These are phyloP conservation scores for Pheosia tremula DNA, from an alignment of 2,888 invertebrate species.

Conservation along the genomic window DNA sequence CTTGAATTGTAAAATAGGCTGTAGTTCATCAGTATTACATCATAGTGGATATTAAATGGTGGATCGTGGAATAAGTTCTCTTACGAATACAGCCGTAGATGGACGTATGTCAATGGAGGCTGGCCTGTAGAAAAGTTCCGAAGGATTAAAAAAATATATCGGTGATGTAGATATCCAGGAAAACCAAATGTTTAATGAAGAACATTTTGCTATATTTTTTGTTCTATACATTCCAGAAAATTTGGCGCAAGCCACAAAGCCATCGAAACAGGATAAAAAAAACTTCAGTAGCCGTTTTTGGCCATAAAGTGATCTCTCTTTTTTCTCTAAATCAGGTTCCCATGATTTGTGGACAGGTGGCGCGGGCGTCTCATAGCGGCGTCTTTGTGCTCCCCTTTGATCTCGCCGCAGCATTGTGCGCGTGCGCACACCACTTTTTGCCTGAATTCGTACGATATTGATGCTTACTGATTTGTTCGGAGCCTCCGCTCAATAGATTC, in stretches of 20 bases:
- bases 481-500: slow-evolving; percentile 35
- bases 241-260: slow-evolving; percentile 17
- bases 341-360: slow-evolving; percentile 82
- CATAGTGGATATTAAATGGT: too few relatives aligned
- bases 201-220: background rate
- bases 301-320: slow-evolving; percentile 41
- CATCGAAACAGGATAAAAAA: slow-evolving; percentile 20
- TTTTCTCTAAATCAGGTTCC: slow-evolving; percentile 68
- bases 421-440: slow-evolving; percentile 73
- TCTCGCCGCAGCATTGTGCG: slow-evolving; percentile 75
- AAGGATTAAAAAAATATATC: too few relatives aligned
- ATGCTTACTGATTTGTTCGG: slow-evolving; percentile 46
- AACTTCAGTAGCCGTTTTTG: slow-evolving; percentile 34
- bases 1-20: too few relatives aligned
- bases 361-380: slow-evolving; percentile 71
- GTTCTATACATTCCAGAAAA: background rate
- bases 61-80: too few relatives aligned
- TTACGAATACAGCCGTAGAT: too few relatives aligned
- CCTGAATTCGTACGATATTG: slow-evolving; percentile 59
- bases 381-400: slow-evolving; percentile 69
- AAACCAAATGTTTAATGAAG: too few relatives aligned
- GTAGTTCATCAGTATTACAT: too few relatives aligned
- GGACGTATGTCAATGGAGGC: too few relatives aligned
- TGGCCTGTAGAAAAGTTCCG: too few relatives aligned
- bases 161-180: too few relatives aligned